Evolutionary conservation across 2,797 vertebrate genomes (phyloP).

Genomic region (Anniella stebbinsi): DNA sequence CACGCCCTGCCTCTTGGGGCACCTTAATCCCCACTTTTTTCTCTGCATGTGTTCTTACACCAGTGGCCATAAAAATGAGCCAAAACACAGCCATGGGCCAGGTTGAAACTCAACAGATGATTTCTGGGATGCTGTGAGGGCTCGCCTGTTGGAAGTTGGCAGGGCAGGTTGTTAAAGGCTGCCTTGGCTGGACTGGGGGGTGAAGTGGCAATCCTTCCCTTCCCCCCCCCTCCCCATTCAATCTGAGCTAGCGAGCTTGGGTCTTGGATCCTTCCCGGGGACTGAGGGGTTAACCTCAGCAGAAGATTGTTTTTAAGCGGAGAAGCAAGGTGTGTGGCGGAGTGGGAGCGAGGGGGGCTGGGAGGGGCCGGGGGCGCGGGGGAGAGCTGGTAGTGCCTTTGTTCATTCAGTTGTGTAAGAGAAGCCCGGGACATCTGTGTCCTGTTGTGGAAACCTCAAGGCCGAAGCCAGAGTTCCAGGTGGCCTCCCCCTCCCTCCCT

Average conservation of each 20-base stretch:
- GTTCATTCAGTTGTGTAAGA: background rate
- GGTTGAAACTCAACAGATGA: background rate
- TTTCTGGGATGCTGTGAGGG: too few species aligned
- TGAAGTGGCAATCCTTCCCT: too few species aligned
- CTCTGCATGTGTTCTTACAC: background rate
- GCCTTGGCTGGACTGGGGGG: background rate
- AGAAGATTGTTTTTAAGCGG: constrained; percentile 12
- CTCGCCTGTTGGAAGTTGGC: background rate
- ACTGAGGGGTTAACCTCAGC: constrained; percentile 6
- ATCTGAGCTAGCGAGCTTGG: background rate
- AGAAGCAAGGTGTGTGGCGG: constrained; percentile 16
- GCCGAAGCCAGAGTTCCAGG: constrained; percentile 6
- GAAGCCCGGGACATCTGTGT: constrained; percentile 1
- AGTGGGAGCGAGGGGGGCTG: constrained; percentile 47
- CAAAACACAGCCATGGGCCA: too few species aligned
- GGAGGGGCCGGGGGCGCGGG: constrained; percentile 30
- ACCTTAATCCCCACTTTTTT: too few species aligned
- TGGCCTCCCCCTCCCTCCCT: background rate
- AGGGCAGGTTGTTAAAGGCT: background rate
- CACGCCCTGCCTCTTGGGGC: background rate
- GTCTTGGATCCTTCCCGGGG: background rate
- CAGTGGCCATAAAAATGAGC: background rate
- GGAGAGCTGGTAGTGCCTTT: constrained; percentile 43
- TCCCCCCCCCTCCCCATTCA: too few species aligned
- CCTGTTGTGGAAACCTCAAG: constrained; percentile 38